phyloP scores from a whole-genome alignment of 2,113 vertebrate genomes.

The Dermatemys mawii region DNA sequence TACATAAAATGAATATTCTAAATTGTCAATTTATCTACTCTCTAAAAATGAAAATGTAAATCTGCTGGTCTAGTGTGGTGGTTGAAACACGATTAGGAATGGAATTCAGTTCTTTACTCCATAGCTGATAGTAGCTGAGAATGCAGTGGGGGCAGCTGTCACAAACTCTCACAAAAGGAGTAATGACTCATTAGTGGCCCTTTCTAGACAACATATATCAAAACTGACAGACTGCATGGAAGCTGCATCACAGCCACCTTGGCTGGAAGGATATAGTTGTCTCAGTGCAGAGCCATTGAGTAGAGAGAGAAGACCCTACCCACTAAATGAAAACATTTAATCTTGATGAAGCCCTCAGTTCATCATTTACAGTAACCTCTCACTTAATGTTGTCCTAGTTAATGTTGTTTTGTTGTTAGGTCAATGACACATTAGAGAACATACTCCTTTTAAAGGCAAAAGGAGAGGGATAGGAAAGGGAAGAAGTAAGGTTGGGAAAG shows the following conservation, averaged over 20 bases:
- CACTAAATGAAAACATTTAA: neutral
- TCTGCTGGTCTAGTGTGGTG: neutral
- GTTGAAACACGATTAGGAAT: neutral
- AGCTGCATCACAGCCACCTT: neutral
- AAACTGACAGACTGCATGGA: neutral
- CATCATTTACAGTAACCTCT: no score
- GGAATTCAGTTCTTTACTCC: neutral
- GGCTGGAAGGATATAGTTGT: neutral
- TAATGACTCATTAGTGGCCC: neutral
- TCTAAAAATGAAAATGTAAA: neutral
- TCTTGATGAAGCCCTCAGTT: neutral
- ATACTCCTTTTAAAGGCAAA: neutral
- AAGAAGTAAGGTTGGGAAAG: neutral
- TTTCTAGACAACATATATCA: neutral
- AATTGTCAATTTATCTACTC: neutral
- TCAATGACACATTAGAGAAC: no score
- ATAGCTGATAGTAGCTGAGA: neutral
- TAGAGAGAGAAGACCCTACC: neutral
- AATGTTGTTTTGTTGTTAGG: no score
- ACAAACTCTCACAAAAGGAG: neutral
- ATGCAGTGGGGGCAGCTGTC: neutral
- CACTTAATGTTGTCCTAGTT: no score
- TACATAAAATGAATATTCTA: neutral
- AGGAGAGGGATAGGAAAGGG: neutral
- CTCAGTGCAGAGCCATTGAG: neutral